A percentile compares a stretch with the other conserved stretches of the same genome.
These are phyloP conservation scores for Osmoderma eremita DNA, from an alignment of 2,888 invertebrate species.

Conservation along the genomic window DNA sequence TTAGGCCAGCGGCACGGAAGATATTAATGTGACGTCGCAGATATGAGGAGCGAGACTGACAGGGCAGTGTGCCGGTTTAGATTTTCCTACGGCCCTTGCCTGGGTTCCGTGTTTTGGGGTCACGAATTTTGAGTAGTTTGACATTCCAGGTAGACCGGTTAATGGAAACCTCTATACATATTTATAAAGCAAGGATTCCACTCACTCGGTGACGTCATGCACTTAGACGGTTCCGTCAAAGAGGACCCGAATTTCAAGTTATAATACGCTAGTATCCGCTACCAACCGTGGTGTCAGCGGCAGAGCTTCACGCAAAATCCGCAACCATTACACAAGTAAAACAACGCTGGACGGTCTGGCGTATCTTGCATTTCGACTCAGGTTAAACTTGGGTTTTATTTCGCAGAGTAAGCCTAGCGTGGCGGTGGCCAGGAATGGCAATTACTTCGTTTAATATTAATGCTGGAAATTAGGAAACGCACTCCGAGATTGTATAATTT, in stretches of 20 bases:
- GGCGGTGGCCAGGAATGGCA: neutral
- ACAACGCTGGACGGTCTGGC: neutral
- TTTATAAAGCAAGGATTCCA: constrained; percentile 37
- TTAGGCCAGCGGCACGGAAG: constrained; percentile 29
- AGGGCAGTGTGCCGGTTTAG: neutral
- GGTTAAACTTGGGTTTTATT: constrained; percentile 17
- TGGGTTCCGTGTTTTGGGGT: constrained; percentile 33
- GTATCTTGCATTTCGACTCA: constrained; percentile 9
- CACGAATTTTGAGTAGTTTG: constrained; percentile 43
- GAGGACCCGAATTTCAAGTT: constrained; percentile 21
- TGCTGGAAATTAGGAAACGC: constrained; percentile 11
- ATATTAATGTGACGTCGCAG: constrained; percentile 30
- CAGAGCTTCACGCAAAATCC: constrained; percentile 20
- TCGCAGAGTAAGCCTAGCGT: neutral
- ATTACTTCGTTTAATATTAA: constrained; percentile 20
- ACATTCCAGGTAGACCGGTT: constrained; percentile 42
- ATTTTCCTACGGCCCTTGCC: neutral
- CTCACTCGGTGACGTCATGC: constrained; percentile 33
- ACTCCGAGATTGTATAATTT: constrained; percentile 1
- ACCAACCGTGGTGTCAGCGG: neutral
- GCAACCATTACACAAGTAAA: constrained; percentile 32
- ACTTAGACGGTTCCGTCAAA: constrained; percentile 29
- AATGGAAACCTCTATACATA: constrained; percentile 42
- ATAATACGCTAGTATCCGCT: constrained; percentile 21
- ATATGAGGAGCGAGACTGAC: neutral